A percentile compares a stretch with the other conserved stretches of the same genome.
Evolutionary conservation across 1,140 invertebrate genomes (phyloP).

Genomic region (Ctenoplectra terminalis): DNA sequence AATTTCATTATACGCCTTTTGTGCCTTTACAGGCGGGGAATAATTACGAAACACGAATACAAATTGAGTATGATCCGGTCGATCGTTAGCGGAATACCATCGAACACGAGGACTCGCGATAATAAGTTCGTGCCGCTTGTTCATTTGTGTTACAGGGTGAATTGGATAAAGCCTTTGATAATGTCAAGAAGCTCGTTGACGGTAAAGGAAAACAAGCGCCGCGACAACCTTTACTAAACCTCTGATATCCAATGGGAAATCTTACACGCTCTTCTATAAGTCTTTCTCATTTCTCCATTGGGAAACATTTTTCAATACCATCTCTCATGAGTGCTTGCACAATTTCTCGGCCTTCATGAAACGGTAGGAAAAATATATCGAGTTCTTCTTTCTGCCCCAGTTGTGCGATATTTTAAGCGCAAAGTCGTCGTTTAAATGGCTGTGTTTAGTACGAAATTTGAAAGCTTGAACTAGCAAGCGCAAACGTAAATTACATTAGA

Average conservation of each 20-base stretch:
- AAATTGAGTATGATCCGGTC: not conserved
- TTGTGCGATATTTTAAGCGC: not conserved
- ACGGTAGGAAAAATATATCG: not conserved
- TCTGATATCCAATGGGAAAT: constrained; percentile 48
- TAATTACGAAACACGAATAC: not conserved
- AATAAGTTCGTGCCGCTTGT: not conserved
- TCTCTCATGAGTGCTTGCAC: not conserved
- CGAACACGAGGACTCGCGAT: not conserved
- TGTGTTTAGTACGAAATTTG: not conserved
- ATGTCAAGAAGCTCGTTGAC: not conserved
- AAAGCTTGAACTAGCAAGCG: too few species aligned
- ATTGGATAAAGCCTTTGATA: not conserved
- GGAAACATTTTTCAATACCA: constrained; percentile 46
- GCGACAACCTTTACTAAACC: constrained; percentile 24
- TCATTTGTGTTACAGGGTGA: not conserved
- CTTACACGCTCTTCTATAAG: constrained; percentile 16
- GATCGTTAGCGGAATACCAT: not conserved
- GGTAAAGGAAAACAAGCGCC: not conserved
- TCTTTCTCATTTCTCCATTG: constrained; percentile 22
- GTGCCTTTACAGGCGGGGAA: too few species aligned
- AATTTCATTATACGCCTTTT: not conserved
- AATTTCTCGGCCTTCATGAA: not conserved
- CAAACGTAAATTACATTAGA: too few species aligned
- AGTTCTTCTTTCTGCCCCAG: not conserved
- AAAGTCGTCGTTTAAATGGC: not conserved